phyloP scores from a whole-genome alignment of 2,888 invertebrate species.

The Coenonympha glycerion region DNA sequence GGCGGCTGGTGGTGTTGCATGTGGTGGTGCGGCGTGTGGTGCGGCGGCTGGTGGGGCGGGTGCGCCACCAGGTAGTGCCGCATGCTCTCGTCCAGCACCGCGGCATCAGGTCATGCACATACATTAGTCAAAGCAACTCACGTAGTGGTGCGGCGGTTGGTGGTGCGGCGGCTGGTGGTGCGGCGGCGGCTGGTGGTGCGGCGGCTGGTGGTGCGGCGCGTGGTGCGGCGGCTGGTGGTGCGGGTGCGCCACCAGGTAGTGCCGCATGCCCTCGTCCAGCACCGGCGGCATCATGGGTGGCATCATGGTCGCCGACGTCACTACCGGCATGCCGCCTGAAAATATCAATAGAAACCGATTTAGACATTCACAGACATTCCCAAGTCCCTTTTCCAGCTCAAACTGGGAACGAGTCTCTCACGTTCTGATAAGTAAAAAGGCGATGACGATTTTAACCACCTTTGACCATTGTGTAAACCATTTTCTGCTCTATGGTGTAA shows the following conservation, averaged over 20 bases:
- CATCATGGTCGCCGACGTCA: conserved; percentile 83
- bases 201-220: conserved; percentile 70
- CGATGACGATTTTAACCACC: no score
- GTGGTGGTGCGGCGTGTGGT: conserved; percentile 83
- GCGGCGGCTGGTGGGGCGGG: no score
- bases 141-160: conserved; percentile 79
- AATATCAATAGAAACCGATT: not conserved
- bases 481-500: no score
- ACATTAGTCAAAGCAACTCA: conserved; percentile 68
- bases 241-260: conserved; percentile 83
- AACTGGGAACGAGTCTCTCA: no score
- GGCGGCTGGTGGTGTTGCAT: no score
- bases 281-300: conserved; percentile 94
- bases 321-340: conserved; percentile 84
- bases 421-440: no score
- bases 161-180: conserved; percentile 80
- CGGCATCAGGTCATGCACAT: no score
- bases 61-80: no score
- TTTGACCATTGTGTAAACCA: no score
- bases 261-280: conserved; percentile 92
- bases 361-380: no score
- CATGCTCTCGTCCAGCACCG: no score
- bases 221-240: conserved; percentile 68
- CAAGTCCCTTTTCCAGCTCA: no score
- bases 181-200: conserved; percentile 89